Conservation (phyloP, 2,113 vertebrate species). For the Nibea coibor region DNA sequence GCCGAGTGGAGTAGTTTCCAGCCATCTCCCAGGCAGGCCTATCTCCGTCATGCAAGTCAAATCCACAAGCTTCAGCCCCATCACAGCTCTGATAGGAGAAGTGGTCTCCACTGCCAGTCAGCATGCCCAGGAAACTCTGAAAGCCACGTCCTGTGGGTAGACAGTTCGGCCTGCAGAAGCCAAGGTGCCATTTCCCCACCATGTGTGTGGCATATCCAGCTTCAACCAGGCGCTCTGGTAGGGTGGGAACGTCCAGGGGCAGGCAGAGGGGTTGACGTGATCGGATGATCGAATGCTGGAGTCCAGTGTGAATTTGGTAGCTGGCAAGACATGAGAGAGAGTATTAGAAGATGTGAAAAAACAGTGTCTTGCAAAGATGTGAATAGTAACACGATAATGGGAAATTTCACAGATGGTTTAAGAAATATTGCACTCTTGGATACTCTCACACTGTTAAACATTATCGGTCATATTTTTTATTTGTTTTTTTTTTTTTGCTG, state of each 20-base stretch:
- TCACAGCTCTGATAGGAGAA: slow-evolving; percentile 96
- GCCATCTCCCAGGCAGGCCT: slow-evolving; percentile 90
- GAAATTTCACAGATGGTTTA: slow-evolving; percentile 15
- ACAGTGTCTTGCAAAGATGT: neutral
- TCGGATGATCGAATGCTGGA: slow-evolving; percentile 94
- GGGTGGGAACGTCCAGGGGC: slow-evolving; percentile 88
- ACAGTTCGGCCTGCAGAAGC: slow-evolving; percentile 91
- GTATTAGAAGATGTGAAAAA: neutral
- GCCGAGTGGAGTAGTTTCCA: slow-evolving; percentile 92
- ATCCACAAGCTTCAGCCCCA: slow-evolving; percentile 92
- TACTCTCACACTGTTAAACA: neutral
- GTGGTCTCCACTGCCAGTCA: slow-evolving; percentile 94
- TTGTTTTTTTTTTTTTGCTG: neutral
- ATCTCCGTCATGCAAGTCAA: slow-evolving; percentile 92
- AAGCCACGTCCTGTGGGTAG: slow-evolving; percentile 92
- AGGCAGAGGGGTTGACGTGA: slow-evolving; percentile 94
- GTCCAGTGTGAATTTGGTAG: slow-evolving; percentile 96
- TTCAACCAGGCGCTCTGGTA: slow-evolving; percentile 90
- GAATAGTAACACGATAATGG: neutral
- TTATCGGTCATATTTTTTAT: neutral
- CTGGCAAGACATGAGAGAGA: slow-evolving; percentile 71
- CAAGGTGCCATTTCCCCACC: slow-evolving; percentile 98
- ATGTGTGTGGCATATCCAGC: slow-evolving; percentile 93
- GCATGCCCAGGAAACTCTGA: slow-evolving; percentile 92
- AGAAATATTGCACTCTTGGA: neutral